Percentiles rank a stretch among this genome's conserved stretches.
These are phyloP conservation scores for Hirudo medicinalis DNA, from an alignment of 1,140 invertebrate species.

Conservation along the genomic window DNA sequence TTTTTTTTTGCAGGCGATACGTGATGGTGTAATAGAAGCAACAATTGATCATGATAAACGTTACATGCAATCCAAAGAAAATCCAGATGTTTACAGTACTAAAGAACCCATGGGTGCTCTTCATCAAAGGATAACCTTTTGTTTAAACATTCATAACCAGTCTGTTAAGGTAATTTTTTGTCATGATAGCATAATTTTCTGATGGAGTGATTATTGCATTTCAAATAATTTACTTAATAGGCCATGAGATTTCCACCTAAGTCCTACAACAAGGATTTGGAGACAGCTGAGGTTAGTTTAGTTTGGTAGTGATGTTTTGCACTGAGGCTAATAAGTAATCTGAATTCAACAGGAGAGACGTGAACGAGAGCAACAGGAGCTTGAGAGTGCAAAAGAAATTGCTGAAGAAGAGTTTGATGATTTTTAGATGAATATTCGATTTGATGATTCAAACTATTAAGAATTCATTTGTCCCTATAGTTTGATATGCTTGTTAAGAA, in stretches of 20 bases:
- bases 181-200: background rate
- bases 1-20: slow-evolving; percentile 57
- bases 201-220: slow-evolving; percentile 9
- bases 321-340: too few relatives aligned
- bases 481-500: background rate
- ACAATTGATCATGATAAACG: slow-evolving; percentile 85
- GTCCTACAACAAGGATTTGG: slow-evolving; percentile 92
- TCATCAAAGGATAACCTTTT: slow-evolving; percentile 94
- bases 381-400: slow-evolving; percentile 96
- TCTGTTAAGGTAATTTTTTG: slow-evolving; percentile 45
- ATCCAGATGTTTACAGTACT: slow-evolving; percentile 90
- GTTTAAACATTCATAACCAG: slow-evolving; percentile 92
- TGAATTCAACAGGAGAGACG: slow-evolving; percentile 54
- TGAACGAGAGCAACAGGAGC: slow-evolving; percentile 88
- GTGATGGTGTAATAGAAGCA: slow-evolving; percentile 96
- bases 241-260: slow-evolving; percentile 99
- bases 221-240: slow-evolving; percentile 46
- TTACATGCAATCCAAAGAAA: slow-evolving; percentile 93
- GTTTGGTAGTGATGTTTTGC: background rate
- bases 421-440: slow-evolving; percentile 25
- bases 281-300: slow-evolving; percentile 67
- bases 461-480: slow-evolving; percentile 6
- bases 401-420: slow-evolving; percentile 91
- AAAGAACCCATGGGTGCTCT: slow-evolving; percentile 89
- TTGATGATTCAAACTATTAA: slow-evolving; percentile 12